A percentile compares a stretch with the other conserved stretches of the same genome.
These are phyloP conservation scores for Hippopotamus amphibius DNA, from an alignment of 2,113 vertebrate species.

Conservation along the genomic window DNA sequence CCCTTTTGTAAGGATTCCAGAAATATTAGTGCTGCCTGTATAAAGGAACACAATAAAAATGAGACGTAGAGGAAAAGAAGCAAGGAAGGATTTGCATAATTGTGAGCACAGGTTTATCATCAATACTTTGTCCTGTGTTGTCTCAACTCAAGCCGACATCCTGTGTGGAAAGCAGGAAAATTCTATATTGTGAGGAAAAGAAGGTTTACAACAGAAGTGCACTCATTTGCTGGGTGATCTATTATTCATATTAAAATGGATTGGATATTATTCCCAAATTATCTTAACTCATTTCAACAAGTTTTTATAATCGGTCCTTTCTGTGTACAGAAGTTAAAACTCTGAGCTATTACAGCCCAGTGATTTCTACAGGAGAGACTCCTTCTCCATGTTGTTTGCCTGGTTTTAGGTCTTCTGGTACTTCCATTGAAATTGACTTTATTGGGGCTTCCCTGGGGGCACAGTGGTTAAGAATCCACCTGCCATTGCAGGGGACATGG, in stretches of 20 bases:
- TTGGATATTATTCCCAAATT: neutral
- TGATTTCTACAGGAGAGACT: neutral
- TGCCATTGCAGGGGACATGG: neutral
- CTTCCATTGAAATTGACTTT: too few species aligned
- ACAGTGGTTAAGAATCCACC: neutral
- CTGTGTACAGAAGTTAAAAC: neutral
- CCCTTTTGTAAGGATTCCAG: neutral
- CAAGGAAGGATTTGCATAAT: neutral
- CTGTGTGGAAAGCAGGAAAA: neutral
- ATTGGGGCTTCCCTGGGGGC: neutral
- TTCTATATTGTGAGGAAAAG: neutral
- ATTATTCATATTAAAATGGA: neutral
- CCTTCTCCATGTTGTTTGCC: rapidly evolving
- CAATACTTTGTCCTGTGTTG: neutral
- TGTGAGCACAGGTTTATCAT: neutral
- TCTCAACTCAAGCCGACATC: neutral
- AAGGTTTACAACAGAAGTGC: neutral
- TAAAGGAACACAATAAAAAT: neutral
- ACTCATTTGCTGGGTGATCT: neutral
- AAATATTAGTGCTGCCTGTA: neutral
- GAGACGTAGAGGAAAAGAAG: rapidly evolving
- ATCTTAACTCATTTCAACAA: neutral
- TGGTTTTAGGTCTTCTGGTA: neutral
- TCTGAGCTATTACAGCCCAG: neutral
- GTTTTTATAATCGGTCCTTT: neutral